Conservation (phyloP, 2,797 vertebrate species). For the Margarornis squamiger region DNA sequence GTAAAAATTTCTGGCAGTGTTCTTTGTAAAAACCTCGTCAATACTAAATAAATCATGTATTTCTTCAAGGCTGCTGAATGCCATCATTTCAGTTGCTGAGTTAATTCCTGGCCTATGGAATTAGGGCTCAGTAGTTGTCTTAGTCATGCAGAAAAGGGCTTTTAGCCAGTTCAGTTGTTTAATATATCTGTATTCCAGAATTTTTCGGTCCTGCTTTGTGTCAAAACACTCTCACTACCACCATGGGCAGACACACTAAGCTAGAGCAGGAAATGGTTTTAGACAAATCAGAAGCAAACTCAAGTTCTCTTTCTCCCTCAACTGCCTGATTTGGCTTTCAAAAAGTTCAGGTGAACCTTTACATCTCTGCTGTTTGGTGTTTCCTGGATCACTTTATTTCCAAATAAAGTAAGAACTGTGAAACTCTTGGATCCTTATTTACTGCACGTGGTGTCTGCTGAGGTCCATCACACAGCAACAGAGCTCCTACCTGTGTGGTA, state of each 20-base stretch:
- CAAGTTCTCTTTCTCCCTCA: neutral
- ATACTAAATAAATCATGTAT: neutral
- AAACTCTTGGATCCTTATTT: neutral
- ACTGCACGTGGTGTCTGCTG: rapidly evolving
- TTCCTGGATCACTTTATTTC: neutral
- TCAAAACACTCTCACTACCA: neutral
- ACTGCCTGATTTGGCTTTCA: neutral
- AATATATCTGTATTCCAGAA: neutral
- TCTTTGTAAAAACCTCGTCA: neutral
- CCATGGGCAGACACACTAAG: neutral
- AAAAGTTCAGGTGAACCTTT: neutral
- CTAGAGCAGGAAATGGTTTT: neutral
- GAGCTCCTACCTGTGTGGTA: neutral
- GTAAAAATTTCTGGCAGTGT: neutral
- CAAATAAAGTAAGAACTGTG: neutral
- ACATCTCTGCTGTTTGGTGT: neutral
- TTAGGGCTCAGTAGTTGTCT: neutral
- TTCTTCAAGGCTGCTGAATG: neutral
- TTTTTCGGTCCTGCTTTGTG: neutral
- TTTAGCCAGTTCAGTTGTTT: neutral
- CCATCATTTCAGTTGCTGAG: neutral
- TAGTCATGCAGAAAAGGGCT: neutral
- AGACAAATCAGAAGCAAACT: neutral
- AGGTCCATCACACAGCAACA: neutral
- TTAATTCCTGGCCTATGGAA: neutral